A percentile compares a stretch with the other conserved stretches of the same genome.
Conservation (phyloP, 2,888 invertebrate species). For the Lepidochitona cinerea region DNA sequence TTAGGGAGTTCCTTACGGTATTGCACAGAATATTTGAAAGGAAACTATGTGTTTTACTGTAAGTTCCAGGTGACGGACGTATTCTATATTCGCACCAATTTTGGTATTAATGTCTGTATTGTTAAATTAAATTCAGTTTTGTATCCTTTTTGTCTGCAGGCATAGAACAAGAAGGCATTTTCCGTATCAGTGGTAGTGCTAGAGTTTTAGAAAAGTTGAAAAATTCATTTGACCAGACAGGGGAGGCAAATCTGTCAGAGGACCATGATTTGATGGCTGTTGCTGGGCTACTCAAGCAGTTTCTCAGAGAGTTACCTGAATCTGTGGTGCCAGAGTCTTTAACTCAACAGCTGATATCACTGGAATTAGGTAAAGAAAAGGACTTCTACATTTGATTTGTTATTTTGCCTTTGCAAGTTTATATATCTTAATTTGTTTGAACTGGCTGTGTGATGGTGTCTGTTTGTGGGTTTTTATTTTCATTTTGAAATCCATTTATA, state of each 20-base stretch:
- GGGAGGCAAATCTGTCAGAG: conserved; percentile 74
- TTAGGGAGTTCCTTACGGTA: no score
- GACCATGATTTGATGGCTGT: conserved; percentile 74
- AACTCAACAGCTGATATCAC: conserved; percentile 66
- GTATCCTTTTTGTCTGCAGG: conserved; percentile 56
- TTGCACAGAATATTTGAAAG: no score
- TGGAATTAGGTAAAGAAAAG: conserved; percentile 63
- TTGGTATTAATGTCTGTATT: no score
- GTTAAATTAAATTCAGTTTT: background rate
- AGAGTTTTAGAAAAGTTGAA: conserved; percentile 74
- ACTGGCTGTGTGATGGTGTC: background rate
- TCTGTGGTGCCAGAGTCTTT: conserved; percentile 71
- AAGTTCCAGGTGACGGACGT: no score
- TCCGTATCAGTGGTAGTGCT: conserved; percentile 75
- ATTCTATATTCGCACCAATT: no score
- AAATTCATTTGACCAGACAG: conserved; percentile 73
- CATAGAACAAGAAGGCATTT: conserved; percentile 72
- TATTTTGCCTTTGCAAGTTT: background rate
- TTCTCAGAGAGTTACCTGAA: conserved; percentile 74
- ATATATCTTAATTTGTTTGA: background rate
- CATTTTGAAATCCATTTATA: no score
- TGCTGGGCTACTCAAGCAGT: conserved; percentile 75
- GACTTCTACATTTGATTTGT: background rate
- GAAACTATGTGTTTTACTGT: no score
- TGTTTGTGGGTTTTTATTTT: no score